Conservation (phyloP, 1,140 invertebrate species). For the Diorhabda elongata region DNA sequence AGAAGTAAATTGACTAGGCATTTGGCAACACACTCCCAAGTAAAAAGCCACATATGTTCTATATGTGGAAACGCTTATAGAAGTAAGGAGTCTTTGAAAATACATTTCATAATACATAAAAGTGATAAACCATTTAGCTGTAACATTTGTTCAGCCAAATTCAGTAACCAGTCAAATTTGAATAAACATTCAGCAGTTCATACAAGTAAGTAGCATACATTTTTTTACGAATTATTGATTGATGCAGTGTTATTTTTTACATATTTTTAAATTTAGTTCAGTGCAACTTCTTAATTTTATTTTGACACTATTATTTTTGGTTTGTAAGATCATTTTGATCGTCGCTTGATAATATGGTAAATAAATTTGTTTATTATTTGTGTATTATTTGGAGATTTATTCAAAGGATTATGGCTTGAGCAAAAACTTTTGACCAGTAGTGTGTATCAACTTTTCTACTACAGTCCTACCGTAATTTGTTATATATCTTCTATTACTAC, state of each 20-base stretch:
- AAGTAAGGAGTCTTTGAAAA: slow-evolving; percentile 47
- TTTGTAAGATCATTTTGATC: no score
- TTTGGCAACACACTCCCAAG: slow-evolving; percentile 32
- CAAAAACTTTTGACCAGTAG: no score
- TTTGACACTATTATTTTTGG: no score
- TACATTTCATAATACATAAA: slow-evolving; percentile 50
- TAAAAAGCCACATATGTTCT: slow-evolving; percentile 45
- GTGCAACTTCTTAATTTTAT: no score
- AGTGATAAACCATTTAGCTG: slow-evolving; percentile 52
- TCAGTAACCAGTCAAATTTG: slow-evolving; percentile 54
- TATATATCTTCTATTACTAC: no score
- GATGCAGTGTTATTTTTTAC: neutral
- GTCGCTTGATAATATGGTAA: no score
- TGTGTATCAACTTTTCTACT: no score
- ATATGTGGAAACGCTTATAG: slow-evolving; percentile 48
- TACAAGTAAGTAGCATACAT: slow-evolving; percentile 47
- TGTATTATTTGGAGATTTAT: no score
- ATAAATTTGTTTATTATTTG: no score
- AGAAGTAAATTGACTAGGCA: slow-evolving; percentile 43
- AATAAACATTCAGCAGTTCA: slow-evolving; percentile 53
- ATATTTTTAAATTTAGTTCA: neutral
- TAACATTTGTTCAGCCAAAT: slow-evolving; percentile 49
- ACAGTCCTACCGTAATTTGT: no score
- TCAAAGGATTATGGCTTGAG: no score
- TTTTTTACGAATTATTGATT: neutral